Conservation (phyloP, 92 coral and sea anemone species). For the Anthopleura xanthogrammica region DNA sequence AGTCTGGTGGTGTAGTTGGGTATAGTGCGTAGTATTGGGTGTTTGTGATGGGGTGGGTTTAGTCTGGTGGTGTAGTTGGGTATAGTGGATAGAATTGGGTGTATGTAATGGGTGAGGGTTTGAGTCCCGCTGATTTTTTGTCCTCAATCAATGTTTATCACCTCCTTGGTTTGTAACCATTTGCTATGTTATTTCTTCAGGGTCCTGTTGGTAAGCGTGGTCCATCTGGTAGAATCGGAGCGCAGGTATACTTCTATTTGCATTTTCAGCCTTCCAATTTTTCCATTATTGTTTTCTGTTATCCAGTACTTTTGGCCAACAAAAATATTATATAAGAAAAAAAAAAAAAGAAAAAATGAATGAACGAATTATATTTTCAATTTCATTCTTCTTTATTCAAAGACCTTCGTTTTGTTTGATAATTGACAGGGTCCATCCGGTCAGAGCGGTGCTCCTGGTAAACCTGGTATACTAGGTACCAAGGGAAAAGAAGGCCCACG, state of each 20-base stretch:
- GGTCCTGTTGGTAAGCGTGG: slow-evolving; percentile 31
- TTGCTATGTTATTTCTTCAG: not conserved
- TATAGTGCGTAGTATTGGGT: too few relatives aligned
- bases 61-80: too few relatives aligned
- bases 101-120: not conserved
- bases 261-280: not conserved
- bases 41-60: too few relatives aligned
- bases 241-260: slow-evolving; percentile 2
- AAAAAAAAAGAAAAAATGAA: too few relatives aligned
- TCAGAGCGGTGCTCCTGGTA: slow-evolving; percentile 58
- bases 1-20: too few relatives aligned
- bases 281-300: too few relatives aligned
- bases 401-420: not conserved
- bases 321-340: too few relatives aligned
- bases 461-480: slow-evolving; percentile 57
- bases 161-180: not conserved
- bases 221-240: slow-evolving; percentile 26
- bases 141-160: too few relatives aligned
- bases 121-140: not conserved
- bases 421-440: slow-evolving; percentile 63
- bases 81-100: too few relatives aligned
- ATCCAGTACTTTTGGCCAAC: too few relatives aligned
- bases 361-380: too few relatives aligned
- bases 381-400: too few relatives aligned
- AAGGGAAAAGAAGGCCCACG: slow-evolving; percentile 54